phyloP scores from a whole-genome alignment of 2,888 invertebrate genomes.

The Trisateles emortualis region DNA sequence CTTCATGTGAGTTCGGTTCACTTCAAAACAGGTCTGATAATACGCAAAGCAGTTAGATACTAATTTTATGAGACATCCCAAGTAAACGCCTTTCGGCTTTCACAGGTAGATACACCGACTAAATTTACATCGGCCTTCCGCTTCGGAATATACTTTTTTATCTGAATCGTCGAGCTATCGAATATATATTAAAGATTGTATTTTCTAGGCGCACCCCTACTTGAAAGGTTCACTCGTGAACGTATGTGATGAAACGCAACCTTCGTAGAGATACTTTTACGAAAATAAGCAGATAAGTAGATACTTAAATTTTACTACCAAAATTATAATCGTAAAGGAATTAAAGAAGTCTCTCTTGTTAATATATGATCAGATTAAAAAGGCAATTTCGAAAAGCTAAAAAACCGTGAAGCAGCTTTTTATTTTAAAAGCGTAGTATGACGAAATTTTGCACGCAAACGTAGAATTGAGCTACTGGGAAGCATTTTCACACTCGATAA shows the following conservation, averaged over 20 bases:
- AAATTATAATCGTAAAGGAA: conserved; percentile 56
- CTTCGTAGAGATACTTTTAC: conserved; percentile 48
- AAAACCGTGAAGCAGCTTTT: conserved; percentile 56
- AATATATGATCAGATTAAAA: conserved; percentile 60
- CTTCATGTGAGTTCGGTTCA: conserved; percentile 68
- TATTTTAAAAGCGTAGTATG: conserved; percentile 55
- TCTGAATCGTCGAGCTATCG: conserved; percentile 28
- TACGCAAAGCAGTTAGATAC: conserved; percentile 76
- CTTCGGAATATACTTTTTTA: conserved; percentile 48
- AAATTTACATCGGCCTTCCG: conserved; percentile 62
- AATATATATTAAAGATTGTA: conserved; percentile 21
- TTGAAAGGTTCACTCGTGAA: conserved; percentile 32
- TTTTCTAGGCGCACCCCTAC: conserved; percentile 29
- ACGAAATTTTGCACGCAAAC: conserved; percentile 55
- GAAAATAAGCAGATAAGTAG: conserved; percentile 40
- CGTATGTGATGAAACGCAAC: conserved; percentile 43
- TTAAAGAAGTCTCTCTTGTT: conserved; percentile 60
- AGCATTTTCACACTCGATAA: conserved; percentile 61
- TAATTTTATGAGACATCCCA: conserved; percentile 81
- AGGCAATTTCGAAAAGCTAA: conserved; percentile 49
- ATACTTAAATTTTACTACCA: conserved; percentile 50
- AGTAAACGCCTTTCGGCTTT: conserved; percentile 73
- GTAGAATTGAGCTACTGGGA: conserved; percentile 63
- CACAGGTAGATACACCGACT: conserved; percentile 57
- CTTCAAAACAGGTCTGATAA: conserved; percentile 75